These are phyloP conservation scores for Habropoda laboriosa DNA, from an alignment of 1,140 invertebrate genomes.

Conservation along the genomic window DNA sequence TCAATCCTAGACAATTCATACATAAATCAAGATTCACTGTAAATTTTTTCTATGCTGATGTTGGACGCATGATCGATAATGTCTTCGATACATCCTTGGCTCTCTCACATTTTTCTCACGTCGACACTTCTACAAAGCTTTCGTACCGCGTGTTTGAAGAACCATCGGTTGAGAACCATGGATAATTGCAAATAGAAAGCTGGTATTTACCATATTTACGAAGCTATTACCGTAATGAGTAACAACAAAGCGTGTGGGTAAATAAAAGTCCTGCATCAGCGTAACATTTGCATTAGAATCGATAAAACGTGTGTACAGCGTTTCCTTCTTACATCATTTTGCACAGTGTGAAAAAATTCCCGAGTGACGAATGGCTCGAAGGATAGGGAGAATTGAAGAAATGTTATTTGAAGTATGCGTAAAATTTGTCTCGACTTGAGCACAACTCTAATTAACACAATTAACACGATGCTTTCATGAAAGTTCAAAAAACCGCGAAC, in stretches of 20 bases:
- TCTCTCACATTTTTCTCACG: background rate
- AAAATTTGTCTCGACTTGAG: background rate
- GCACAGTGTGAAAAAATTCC: background rate
- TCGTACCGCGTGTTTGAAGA: background rate
- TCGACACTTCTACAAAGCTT: background rate
- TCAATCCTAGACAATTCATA: background rate
- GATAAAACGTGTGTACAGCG: background rate
- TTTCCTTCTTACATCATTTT: background rate
- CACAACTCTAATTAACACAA: constrained; percentile 13
- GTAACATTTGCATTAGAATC: constrained; percentile 18
- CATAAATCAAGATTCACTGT: too few species aligned
- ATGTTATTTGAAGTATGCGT: background rate
- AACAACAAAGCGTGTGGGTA: background rate
- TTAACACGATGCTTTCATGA: background rate
- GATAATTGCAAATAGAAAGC: constrained; percentile 18
- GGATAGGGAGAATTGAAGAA: too few species aligned
- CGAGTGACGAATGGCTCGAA: background rate
- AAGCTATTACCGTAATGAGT: background rate
- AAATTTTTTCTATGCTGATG: too few species aligned
- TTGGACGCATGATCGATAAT: background rate
- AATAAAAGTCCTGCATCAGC: background rate
- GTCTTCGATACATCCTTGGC: constrained; percentile 7
- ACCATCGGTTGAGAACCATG: background rate
- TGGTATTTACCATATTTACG: constrained; percentile 25
- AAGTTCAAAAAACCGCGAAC: constrained; percentile 6